phyloP scores from a whole-genome alignment of 2,797 vertebrate genomes.

The Chelmon rostratus region DNA sequence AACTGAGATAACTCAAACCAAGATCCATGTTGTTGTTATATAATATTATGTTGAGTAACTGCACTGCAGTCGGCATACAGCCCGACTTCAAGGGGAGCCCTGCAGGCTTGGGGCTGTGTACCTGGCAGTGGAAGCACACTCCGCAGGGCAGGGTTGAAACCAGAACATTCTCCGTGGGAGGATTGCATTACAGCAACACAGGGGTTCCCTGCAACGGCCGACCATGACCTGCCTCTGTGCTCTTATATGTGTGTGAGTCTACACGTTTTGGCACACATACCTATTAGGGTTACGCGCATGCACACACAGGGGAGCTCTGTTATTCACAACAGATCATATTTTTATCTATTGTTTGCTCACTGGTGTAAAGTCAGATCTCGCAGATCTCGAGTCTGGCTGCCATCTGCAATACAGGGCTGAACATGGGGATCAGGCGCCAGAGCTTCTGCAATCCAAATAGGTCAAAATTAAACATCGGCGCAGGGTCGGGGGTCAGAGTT shows the following conservation, averaged over 20 bases:
- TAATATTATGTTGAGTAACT: constrained; percentile 73
- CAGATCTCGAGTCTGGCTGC: constrained; percentile 68
- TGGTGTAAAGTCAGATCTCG: constrained; percentile 57
- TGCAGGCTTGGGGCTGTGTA: constrained; percentile 71
- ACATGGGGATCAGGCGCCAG: constrained; percentile 41
- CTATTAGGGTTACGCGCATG: constrained; percentile 41
- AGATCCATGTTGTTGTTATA: constrained; percentile 63
- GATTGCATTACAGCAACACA: constrained; percentile 79
- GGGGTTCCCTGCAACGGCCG: constrained; percentile 69
- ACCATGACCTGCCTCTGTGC: constrained; percentile 70
- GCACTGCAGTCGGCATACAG: constrained; percentile 57
- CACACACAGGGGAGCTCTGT: constrained; percentile 47
- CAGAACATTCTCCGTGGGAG: constrained; percentile 78
- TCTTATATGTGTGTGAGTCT: constrained; percentile 40
- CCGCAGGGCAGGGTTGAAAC: constrained; percentile 77
- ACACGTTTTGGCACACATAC: constrained; percentile 32
- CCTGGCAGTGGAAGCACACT: constrained; percentile 78
- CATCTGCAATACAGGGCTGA: constrained; percentile 68
- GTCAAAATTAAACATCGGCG: constrained; percentile 53
- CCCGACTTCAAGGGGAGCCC: constrained; percentile 75
- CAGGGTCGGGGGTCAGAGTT: constrained; percentile 66
- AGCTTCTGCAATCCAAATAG: constrained; percentile 41
- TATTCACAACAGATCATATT: constrained; percentile 63
- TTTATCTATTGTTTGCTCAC: constrained; percentile 54
- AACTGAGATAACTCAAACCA: constrained; percentile 64